These are phyloP conservation scores for Pachypanchax playfairii DNA, from an alignment of 2,113 vertebrate species.

Conservation along the genomic window DNA sequence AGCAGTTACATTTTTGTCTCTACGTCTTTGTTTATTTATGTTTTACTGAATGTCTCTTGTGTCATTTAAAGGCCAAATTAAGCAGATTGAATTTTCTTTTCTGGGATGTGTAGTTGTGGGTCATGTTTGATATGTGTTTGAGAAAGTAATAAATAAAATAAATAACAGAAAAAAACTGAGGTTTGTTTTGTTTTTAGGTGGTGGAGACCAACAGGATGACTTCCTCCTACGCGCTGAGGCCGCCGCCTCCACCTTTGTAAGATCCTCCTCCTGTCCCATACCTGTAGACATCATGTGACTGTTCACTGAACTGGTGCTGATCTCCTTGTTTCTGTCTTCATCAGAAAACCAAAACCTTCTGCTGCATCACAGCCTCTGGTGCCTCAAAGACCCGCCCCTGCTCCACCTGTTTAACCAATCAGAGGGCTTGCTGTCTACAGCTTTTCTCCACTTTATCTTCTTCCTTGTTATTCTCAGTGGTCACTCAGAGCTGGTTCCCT, in stretches of 20 bases:
- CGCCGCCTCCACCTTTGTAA: conserved; percentile 72
- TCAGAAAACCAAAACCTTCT: conserved; percentile 72
- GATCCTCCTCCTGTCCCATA: neutral
- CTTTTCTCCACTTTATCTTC: neutral
- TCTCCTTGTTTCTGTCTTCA: neutral
- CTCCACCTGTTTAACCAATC: conserved; percentile 74
- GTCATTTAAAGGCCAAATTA: no score
- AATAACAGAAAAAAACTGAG: no score
- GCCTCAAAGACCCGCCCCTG: conserved; percentile 81
- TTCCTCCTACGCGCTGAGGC: conserved; percentile 49
- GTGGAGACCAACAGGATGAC: conserved; percentile 61
- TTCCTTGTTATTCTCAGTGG: conserved; percentile 7
- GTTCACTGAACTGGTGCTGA: neutral
- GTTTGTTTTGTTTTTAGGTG: conserved; percentile 55
- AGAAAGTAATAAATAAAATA: no score
- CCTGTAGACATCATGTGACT: no score
- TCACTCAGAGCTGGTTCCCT: conserved; percentile 16
- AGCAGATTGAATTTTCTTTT: no score
- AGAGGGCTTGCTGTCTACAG: conserved; percentile 4
- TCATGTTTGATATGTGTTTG: no score
- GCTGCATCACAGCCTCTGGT: conserved; percentile 68
- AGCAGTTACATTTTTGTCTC: no score
- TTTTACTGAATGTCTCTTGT: no score
- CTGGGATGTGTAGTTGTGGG: no score
- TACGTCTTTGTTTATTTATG: no score